A percentile compares a stretch with the other conserved stretches of the same genome.
Conservation (phyloP, 2,888 invertebrate genomes). For the Meteorus colon region DNA sequence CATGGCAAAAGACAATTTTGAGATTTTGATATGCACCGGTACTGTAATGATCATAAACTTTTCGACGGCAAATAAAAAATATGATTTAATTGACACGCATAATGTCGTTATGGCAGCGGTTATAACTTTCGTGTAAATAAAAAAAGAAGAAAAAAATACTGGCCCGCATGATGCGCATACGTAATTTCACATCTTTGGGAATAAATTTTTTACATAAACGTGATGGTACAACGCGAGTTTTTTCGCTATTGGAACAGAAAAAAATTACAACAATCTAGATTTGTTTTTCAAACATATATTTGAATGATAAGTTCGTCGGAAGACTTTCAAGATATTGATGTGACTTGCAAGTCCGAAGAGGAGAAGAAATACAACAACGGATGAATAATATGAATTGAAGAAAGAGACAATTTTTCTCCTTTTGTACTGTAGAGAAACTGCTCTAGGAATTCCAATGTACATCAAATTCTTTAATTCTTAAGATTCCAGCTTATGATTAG, state of each 20-base stretch:
- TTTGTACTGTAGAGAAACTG: conserved; percentile 53
- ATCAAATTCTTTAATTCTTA: conserved; percentile 41
- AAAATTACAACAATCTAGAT: not conserved
- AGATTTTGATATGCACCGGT: not conserved
- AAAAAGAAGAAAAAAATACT: not conserved
- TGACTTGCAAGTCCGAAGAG: not conserved
- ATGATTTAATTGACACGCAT: not conserved
- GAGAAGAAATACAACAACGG: not conserved
- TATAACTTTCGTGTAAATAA: conserved; percentile 50
- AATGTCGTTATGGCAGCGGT: conserved; percentile 24
- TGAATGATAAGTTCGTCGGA: not conserved
- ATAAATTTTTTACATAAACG: not conserved
- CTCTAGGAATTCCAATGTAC: conserved; percentile 42
- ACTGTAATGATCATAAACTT: conserved; percentile 18
- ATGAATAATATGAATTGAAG: not conserved
- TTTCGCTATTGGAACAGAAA: not conserved
- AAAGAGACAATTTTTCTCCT: conserved; percentile 41
- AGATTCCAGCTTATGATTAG: conserved; percentile 52
- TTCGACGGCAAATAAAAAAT: not conserved
- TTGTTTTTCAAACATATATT: not conserved
- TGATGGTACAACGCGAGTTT: conserved; percentile 8
- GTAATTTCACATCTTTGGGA: conserved; percentile 6
- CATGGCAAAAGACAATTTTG: not conserved
- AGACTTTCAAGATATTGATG: not conserved
- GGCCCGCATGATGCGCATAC: conserved; percentile 13